Conservation (phyloP, 2,888 invertebrate genomes). For the Diaphora mendica region DNA sequence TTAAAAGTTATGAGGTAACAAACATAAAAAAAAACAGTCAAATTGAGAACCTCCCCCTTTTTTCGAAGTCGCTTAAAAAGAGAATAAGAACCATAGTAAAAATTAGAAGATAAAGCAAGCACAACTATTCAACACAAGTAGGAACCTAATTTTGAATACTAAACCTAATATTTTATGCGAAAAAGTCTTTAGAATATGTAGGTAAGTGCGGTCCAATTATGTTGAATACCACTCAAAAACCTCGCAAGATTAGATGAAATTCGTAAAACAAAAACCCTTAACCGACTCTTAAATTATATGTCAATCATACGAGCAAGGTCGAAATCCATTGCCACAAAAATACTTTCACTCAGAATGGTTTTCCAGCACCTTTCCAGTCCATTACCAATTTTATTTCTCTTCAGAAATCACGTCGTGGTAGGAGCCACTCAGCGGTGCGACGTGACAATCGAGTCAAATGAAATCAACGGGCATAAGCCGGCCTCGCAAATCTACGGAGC, state of each 20-base stretch:
- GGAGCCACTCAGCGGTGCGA: constrained; percentile 75
- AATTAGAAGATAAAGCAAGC: no score
- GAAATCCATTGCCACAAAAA: constrained; percentile 59
- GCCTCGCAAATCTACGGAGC: constrained; percentile 78
- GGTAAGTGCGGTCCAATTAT: not conserved
- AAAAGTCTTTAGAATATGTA: not conserved
- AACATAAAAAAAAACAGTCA: no score
- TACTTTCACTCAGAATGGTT: constrained; percentile 59
- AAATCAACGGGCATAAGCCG: constrained; percentile 83
- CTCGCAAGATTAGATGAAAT: not conserved
- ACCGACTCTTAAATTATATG: constrained; percentile 31
- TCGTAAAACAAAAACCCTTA: constrained; percentile 28
- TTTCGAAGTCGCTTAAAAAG: no score
- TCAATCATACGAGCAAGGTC: constrained; percentile 41
- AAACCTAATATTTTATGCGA: not conserved
- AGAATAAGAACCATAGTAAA: no score
- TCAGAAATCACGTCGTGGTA: constrained; percentile 77
- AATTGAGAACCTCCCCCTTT: no score
- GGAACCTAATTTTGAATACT: not conserved
- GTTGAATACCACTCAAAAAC: not conserved
- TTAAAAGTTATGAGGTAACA: no score
- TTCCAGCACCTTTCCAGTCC: constrained; percentile 78
- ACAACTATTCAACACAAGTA: not conserved
- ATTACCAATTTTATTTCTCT: constrained; percentile 83
- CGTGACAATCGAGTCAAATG: constrained; percentile 83